These are phyloP conservation scores for Tonatia bakeri DNA, from an alignment of 2,113 vertebrate species.

Conservation along the genomic window DNA sequence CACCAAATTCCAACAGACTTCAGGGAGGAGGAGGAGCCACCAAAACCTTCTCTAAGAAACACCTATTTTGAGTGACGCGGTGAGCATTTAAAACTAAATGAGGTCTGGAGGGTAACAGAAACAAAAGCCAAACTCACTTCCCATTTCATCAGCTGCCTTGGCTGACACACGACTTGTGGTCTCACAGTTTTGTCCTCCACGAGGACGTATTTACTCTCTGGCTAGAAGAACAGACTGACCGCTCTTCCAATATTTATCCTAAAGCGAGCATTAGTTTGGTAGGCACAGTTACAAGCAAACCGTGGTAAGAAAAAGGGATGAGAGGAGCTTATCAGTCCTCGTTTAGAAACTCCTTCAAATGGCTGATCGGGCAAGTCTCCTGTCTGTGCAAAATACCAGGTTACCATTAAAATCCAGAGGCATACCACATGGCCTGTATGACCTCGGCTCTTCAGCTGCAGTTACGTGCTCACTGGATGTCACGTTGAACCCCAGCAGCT, in stretches of 20 bases:
- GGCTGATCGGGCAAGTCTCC: not conserved
- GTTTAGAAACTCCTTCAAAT: not conserved
- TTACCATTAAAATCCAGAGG: not conserved
- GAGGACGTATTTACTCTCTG: slow-evolving; percentile 42
- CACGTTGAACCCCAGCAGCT: not conserved
- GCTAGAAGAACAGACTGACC: slow-evolving; percentile 24
- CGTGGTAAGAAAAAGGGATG: not conserved
- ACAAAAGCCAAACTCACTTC: slow-evolving; percentile 11
- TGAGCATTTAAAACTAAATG: slow-evolving; percentile 21
- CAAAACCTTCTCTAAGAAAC: slow-evolving; percentile 20
- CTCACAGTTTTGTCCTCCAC: slow-evolving; percentile 36
- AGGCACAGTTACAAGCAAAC: not conserved
- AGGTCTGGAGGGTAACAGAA: slow-evolving; percentile 23
- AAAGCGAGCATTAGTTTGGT: slow-evolving; percentile 12
- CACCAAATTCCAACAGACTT: not conserved
- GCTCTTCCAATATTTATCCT: slow-evolving; percentile 46
- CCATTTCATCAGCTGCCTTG: not conserved
- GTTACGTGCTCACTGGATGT: not conserved
- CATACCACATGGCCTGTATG: not conserved
- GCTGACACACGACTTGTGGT: not conserved
- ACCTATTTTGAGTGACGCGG: slow-evolving; percentile 16
- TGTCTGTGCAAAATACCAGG: not conserved
- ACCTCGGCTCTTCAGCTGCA: not conserved
- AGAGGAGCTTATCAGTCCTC: no score
- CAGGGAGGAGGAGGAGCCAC: not conserved